Percentiles rank a stretch among this genome's conserved stretches.
These are phyloP conservation scores for Parambassis ranga DNA, from an alignment of 2,797 vertebrate species.

Conservation along the genomic window DNA sequence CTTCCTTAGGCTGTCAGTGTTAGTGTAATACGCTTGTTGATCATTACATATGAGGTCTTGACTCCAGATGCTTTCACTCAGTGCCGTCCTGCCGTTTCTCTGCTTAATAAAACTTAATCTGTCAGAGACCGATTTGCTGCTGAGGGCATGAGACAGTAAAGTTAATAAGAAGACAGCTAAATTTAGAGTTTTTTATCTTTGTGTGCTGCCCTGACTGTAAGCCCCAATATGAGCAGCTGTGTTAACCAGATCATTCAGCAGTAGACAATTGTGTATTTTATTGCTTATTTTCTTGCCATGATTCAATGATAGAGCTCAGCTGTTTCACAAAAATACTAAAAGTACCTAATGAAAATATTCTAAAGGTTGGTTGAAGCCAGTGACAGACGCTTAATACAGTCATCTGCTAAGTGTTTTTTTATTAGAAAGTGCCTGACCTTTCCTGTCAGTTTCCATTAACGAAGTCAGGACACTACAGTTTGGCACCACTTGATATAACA, in stretches of 20 bases:
- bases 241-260: slow-evolving; percentile 1
- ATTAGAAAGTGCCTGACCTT: too few species aligned
- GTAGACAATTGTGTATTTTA: neutral
- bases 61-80: slow-evolving; percentile 13
- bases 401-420: too few species aligned
- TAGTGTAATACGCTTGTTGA: neutral
- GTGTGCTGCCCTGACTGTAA: neutral
- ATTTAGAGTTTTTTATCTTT: slow-evolving; percentile 22
- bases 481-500: too few species aligned
- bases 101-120: slow-evolving; percentile 25
- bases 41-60: neutral
- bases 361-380: too few species aligned
- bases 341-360: too few species aligned
- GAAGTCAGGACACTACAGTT: too few species aligned
- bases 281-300: neutral
- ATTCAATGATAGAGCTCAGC: neutral
- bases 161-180: slow-evolving; percentile 38
- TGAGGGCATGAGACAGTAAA: slow-evolving; percentile 10
- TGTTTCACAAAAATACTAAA: too few species aligned
- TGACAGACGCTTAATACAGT: too few species aligned
- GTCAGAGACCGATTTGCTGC: slow-evolving; percentile 24
- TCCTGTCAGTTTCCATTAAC: too few species aligned
- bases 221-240: neutral
- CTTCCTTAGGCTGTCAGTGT: neutral
- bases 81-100: neutral